phyloP scores from a whole-genome alignment of 2,797 vertebrate species.

The Luscinia megarhynchos region DNA sequence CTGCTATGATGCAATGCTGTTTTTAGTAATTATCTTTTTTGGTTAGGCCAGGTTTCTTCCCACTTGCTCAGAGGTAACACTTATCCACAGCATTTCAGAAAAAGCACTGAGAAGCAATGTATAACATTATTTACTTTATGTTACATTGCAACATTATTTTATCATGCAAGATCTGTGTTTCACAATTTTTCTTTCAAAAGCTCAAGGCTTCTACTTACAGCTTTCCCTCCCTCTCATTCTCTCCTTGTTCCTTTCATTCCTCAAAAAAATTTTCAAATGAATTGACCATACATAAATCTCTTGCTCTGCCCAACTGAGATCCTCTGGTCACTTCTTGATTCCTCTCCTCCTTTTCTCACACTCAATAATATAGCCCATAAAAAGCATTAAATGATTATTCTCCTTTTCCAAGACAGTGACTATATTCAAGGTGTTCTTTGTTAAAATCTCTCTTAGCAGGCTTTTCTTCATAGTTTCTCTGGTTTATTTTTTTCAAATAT shows the following conservation, averaged over 20 bases:
- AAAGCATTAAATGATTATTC: neutral
- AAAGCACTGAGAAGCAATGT: neutral
- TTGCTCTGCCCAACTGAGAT: neutral
- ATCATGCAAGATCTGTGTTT: neutral
- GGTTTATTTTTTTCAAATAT: neutral
- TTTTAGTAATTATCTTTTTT: neutral
- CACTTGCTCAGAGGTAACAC: neutral
- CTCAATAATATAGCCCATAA: neutral
- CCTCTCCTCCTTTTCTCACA: neutral
- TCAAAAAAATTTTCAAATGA: neutral
- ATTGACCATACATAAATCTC: neutral
- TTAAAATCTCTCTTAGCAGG: neutral
- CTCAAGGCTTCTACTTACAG: neutral
- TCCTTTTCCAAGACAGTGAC: neutral
- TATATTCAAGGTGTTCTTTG: neutral
- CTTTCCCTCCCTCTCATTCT: neutral
- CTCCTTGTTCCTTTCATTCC: neutral
- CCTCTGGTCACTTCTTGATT: neutral
- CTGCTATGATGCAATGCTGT: neutral
- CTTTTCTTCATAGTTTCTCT: neutral
- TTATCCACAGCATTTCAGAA: neutral
- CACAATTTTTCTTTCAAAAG: neutral
- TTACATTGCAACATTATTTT: neutral
- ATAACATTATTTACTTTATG: neutral
- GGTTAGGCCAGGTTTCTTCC: neutral